These are phyloP conservation scores for Lophius americanus DNA, from an alignment of 2,797 vertebrate genomes.

Conservation along the genomic window DNA sequence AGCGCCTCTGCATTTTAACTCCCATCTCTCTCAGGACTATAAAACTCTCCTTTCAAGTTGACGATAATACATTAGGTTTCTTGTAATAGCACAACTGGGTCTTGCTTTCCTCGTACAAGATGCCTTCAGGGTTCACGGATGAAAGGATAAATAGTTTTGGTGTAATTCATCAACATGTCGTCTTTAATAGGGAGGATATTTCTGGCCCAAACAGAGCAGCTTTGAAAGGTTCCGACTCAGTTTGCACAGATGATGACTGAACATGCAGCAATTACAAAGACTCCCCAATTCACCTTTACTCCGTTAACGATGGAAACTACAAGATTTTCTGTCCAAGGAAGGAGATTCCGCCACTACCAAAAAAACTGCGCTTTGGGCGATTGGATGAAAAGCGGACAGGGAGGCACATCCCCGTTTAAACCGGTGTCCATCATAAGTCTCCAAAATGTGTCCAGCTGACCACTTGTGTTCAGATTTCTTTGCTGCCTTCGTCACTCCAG, in stretches of 20 bases:
- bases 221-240: neutral
- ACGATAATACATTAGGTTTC: constrained; percentile 1
- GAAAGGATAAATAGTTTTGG: neutral
- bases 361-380: too few species aligned
- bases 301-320: too few species aligned
- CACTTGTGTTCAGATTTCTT: too few species aligned
- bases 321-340: too few species aligned
- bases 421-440: too few species aligned
- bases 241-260: neutral
- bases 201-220: neutral
- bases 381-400: too few species aligned
- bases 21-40: constrained; percentile 1
- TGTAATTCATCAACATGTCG: neutral
- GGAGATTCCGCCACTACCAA: too few species aligned
- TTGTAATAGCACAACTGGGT: constrained; percentile 6
- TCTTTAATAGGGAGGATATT: neutral
- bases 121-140: neutral
- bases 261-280: neutral
- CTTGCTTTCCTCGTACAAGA: neutral
- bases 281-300: too few species aligned
- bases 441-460: too few species aligned
- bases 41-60: neutral
- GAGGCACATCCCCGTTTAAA: too few species aligned
- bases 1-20: constrained; percentile 7
- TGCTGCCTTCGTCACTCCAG: too few species aligned